Evolutionary conservation across 2,113 vertebrate species (phyloP).

Genomic region (Pardalotus punctatus): DNA sequence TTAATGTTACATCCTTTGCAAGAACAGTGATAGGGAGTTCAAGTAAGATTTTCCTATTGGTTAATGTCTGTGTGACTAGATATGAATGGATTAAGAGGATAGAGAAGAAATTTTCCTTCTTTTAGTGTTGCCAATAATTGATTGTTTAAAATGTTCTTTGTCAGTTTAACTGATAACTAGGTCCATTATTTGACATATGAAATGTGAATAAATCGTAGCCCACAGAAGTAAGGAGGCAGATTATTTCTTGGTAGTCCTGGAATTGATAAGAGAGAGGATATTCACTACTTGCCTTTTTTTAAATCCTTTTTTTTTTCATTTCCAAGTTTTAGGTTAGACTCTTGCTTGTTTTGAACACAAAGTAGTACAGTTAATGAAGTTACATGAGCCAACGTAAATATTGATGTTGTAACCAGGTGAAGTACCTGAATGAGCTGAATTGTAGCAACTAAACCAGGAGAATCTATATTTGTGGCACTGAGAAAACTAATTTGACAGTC

Average conservation of each 20-base stretch:
- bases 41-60: not conserved
- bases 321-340: not conserved
- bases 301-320: not conserved
- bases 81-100: not conserved
- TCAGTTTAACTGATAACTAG: not conserved
- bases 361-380: not conserved
- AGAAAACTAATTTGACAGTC: not conserved
- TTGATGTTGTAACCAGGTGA: not conserved
- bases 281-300: not conserved
- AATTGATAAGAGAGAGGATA: not conserved
- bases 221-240: not conserved
- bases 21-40: not conserved
- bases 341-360: not conserved
- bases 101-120: not conserved
- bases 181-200: not conserved
- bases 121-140: not conserved
- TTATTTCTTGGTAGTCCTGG: not conserved
- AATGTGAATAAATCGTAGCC: not conserved
- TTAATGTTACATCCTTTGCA: not conserved
- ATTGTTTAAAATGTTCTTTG: not conserved
- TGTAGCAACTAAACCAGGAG: not conserved
- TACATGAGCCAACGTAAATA: not conserved
- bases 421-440: not conserved
- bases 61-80: not conserved
- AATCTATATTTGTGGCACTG: not conserved